These are phyloP conservation scores for Prosopocoilus inquinatus DNA, from an alignment of 2,888 invertebrate genomes.

Conservation along the genomic window DNA sequence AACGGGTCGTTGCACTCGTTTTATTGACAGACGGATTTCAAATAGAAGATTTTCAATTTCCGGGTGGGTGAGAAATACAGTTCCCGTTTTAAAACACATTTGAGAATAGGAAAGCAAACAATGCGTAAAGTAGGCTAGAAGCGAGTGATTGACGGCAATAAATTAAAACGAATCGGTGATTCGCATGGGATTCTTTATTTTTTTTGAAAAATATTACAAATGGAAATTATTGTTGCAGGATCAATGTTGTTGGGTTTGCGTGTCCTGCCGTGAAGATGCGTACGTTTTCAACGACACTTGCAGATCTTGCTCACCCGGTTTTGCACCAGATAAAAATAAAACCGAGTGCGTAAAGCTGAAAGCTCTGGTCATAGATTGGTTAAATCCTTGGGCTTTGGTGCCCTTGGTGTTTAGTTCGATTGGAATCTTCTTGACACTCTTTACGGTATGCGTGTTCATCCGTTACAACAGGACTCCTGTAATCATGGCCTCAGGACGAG, in stretches of 20 bases:
- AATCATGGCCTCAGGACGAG: conserved; percentile 76
- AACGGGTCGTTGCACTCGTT: too few relatives aligned
- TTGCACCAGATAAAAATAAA: conserved; percentile 53
- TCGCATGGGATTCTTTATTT: neutral
- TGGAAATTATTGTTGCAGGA: conserved; percentile 45
- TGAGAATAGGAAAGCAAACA: too few relatives aligned
- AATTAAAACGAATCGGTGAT: too few relatives aligned
- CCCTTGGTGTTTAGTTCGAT: conserved; percentile 61
- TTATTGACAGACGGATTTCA: too few relatives aligned
- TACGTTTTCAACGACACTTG: conserved; percentile 63
- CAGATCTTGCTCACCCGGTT: conserved; percentile 56
- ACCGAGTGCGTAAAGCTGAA: conserved; percentile 58
- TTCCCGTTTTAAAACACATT: too few relatives aligned
- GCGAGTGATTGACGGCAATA: too few relatives aligned
- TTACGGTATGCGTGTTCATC: conserved; percentile 65
- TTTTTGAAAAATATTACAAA: neutral
- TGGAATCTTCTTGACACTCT: conserved; percentile 61
- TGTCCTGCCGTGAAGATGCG: conserved; percentile 62
- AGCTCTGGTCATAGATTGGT: conserved; percentile 61
- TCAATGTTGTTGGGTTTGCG: conserved; percentile 71
- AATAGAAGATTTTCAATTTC: too few relatives aligned
- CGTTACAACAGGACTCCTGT: conserved; percentile 53
- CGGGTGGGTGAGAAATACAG: too few relatives aligned
- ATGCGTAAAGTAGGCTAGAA: too few relatives aligned
- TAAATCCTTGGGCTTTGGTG: conserved; percentile 65